Base-by-base conservation (phyloP, 2,888 invertebrate species). In the Erebia palarica region DNA sequence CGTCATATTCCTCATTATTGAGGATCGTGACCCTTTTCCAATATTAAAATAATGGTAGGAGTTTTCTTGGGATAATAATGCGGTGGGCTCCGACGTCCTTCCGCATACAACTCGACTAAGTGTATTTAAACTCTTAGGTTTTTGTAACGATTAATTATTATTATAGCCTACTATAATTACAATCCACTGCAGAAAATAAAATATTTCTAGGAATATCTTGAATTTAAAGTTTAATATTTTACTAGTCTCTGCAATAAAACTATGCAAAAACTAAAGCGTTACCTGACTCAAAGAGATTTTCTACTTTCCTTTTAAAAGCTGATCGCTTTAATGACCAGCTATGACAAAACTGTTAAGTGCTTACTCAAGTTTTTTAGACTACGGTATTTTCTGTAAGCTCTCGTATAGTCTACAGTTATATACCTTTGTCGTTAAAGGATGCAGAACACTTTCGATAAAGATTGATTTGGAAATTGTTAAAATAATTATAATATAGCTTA, bases 341-440 rank as follows among this genome's bases (percentile, higher is more conserved):
- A 44, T 47, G 47, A 66, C 57, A 66, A 65, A 66, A 66, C 14
- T 47, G 5, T 42, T 36, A 36, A 36, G 36, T 36, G 7, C 36
- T 36, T 66, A 36, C 42, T 57, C 18, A 21, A 42, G 57, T 71
- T 73, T 71, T 74, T 73, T 73, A 78, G 36, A 66, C 66, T 78
- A 76, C 75, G 75, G 79, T 78, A 74, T 77, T 75, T 75, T 75
- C 72, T 73, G 73, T 73, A 71, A 75, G 81, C 77, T 78, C 79
- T 79, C 80, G 78, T 75, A 81, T 80, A 82, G 80, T 21, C 21
- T 21, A 21, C 21, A 21, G 21, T 21, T 81, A 81, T 78, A 75
- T 76, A 75, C 77, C 79, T 76, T 70, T 65, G 77, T 78, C 78
- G 77, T n/a, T 59, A 59, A 42, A 59, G 14, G 3, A 60, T 14